Base-by-base conservation (phyloP, 1,140 invertebrate genomes). In the Teleopsis dalmanni region DNA sequence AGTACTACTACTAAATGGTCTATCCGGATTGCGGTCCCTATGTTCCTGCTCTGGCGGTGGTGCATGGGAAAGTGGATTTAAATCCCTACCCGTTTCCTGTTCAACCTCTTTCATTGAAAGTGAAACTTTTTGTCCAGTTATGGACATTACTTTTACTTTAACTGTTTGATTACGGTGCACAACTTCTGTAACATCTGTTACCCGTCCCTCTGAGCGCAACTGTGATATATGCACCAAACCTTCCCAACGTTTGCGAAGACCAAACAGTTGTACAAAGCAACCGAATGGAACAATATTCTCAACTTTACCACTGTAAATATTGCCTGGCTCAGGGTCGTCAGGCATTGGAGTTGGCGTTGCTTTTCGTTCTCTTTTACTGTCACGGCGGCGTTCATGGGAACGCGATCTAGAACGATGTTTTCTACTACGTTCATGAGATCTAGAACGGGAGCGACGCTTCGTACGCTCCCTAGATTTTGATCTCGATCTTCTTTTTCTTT, bases 61-160 rank as follows among this genome's bases (percentile, higher is more conserved):
- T 26, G 76, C 74, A 65, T 82, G 80, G 10, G 80, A 84, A 14
- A 80, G 67, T 45, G 94, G 94, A 75, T 98, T 98, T 4, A 99
- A 74, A 78, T 99, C 96, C 67, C 85, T 83, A 1, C 96, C 97
- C 3, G 85, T 88, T 22, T 87, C 82, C 73, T 99, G 96, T 69
- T 97, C 91, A 0, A 98, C 95, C 75, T 99, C 96, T 75, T 97
- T 99, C 86, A 99, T 96, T 16, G 92, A 95, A 6, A 99, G 75
- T 33, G 94, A 95, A 0, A 95, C 91, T 69, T 98, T 98, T 65
- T 94, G 88, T 3, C 92, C 92, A 43, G 86, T 87, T 11, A 95
- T 79, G 41, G 87, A 92, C 31, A 95, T 68, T 1, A 96, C 88
- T 79, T 96, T 94, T 0, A 90, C 79, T 75, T 91, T 94, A 0